phyloP scores from a whole-genome alignment of 2,888 invertebrate genomes.

The Hetaerina titia region DNA sequence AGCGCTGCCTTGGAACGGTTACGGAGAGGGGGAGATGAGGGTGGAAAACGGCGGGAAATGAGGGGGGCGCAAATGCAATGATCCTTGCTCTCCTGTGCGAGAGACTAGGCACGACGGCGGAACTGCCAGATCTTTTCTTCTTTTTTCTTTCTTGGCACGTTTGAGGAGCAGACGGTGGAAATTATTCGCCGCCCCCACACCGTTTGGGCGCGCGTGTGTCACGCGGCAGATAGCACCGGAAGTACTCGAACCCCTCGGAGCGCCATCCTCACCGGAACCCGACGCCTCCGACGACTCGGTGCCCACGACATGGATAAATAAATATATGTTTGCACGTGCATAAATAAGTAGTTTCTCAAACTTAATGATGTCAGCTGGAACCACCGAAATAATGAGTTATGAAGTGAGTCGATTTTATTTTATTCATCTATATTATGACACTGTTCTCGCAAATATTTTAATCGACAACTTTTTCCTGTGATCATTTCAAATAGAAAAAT shows the following conservation, averaged over 20 bases:
- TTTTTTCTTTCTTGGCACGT: background rate
- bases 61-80: background rate
- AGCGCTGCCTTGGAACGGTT: background rate
- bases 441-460: too few relatives aligned
- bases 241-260: background rate
- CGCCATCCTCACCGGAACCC: too few relatives aligned
- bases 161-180: background rate
- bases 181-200: background rate
- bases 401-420: too few relatives aligned
- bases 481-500: too few relatives aligned
- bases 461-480: too few relatives aligned
- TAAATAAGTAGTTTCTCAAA: background rate
- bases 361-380: too few relatives aligned
- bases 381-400: too few relatives aligned
- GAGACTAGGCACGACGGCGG: background rate
- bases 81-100: background rate
- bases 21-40: too few relatives aligned
- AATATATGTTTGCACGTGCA: background rate
- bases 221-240: background rate
- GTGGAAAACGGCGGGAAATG: background rate
- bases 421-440: too few relatives aligned
- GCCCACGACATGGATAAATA: background rate
- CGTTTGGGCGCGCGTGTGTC: background rate
- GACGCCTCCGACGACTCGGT: background rate
- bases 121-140: background rate